Conservation (phyloP, 92 coral and sea anemone species). For the Epizoanthus stellaris region DNA sequence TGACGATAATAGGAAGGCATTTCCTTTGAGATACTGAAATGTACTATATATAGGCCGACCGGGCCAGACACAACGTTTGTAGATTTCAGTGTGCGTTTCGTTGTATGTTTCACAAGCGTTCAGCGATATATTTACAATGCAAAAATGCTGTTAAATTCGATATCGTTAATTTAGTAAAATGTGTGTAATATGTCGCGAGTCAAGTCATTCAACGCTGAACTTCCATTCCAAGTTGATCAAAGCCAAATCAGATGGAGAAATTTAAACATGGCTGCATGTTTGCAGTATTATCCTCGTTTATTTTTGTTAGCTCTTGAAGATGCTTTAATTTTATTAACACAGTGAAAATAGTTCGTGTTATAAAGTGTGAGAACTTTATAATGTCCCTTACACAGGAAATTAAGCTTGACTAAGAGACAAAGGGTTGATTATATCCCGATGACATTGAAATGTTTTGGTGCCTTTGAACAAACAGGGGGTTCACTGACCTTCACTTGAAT, state of each 20-base stretch:
- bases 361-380: conserved; percentile 26
- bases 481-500: neutral
- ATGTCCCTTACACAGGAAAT: conserved; percentile 25
- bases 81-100: neutral
- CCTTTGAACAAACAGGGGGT: conserved; percentile 18
- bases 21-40: conserved; percentile 1
- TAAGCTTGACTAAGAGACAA: conserved; percentile 17
- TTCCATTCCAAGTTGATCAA: neutral
- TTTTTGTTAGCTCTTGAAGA: conserved; percentile 30
- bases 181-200: neutral
- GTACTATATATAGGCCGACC: neutral
- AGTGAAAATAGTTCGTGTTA: conserved; percentile 30
- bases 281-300: neutral
- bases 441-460: conserved; percentile 33
- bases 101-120: neutral
- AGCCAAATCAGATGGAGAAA: neutral
- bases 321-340: conserved; percentile 36
- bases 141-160: conserved; percentile 16
- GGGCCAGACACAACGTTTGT: neutral
- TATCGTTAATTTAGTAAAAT: neutral
- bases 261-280: neutral
- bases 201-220: neutral
- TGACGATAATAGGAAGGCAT: neutral
- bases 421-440: conserved; percentile 19
- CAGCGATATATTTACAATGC: neutral